Evolutionary conservation across 2,888 invertebrate species (phyloP).

Genomic region (Zaprionus lineosus): DNA sequence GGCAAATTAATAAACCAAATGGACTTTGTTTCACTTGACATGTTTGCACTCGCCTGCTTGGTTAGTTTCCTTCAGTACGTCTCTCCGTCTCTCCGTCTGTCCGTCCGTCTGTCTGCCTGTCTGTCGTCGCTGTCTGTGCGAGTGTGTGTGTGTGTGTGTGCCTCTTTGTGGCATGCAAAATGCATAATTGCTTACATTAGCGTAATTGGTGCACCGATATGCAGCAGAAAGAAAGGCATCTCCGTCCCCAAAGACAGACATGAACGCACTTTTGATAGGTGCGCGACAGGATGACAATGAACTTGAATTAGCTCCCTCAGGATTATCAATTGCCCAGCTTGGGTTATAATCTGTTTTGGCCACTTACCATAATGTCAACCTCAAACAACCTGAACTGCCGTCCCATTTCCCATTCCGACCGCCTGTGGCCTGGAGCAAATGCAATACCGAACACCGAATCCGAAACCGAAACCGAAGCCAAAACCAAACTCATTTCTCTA

Average conservation of each 20-base stretch:
- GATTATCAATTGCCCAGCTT: no score
- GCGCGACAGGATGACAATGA: conserved; percentile 21
- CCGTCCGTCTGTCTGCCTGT: conserved; percentile 14
- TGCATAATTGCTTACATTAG: conserved; percentile 76
- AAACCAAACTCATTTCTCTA: conserved; percentile 43
- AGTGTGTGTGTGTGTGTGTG: conserved; percentile 18
- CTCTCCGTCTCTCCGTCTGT: background rate
- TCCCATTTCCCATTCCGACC: background rate
- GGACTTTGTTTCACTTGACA: conserved; percentile 79
- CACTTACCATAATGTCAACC: conserved; percentile 26
- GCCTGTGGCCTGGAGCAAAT: background rate
- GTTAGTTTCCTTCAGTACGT: conserved; percentile 14
- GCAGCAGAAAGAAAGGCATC: conserved; percentile 43
- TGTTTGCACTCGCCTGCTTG: conserved; percentile 66
- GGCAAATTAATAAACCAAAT: conserved; percentile 79
- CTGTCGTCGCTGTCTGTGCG: background rate
- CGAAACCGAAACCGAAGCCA: conserved; percentile 8
- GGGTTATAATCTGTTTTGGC: no score
- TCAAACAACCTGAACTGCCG: conserved; percentile 1
- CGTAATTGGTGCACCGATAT: conserved; percentile 62
- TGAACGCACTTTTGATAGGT: conserved; percentile 38
- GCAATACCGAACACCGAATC: background rate
- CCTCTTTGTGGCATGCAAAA: conserved; percentile 53
- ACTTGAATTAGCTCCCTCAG: conserved; percentile 6
- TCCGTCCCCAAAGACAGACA: conserved; percentile 17